Evolutionary conservation across 2,113 vertebrate genomes (phyloP), one percentile per base, ranked within the genome.

Genomic region (Calidris pugnax): DNA sequence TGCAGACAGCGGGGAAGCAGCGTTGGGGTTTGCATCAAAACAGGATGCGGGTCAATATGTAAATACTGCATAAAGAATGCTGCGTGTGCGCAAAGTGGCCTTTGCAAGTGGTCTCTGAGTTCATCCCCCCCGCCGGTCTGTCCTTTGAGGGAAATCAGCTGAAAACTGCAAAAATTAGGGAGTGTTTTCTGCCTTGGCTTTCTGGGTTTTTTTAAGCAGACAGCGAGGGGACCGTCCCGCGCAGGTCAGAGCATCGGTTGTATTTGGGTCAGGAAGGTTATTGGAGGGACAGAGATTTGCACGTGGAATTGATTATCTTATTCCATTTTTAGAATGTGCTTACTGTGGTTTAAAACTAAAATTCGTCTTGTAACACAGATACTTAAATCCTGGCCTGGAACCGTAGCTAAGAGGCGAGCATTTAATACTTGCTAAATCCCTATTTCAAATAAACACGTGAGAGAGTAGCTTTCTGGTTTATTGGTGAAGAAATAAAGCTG

Each of bases 191-290:
- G 11, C 72, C 78, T 90, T 96, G 75, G 87, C 47, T 91, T 93
- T 89, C 77, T 77, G 77, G 59, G 57, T 85, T 93, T 95, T 81
- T 97, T 97, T 62, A 94, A 97, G 97, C 93, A 92, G 90, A 93
- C 63, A 92, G 90, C 23, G 28, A 90, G 81, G 35, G 50, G 90
- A 93, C 51, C 43, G 69, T 97, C 97, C 98, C 87, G 85, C 91
- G 45, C 37, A 14, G 80, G 94, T 95, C 92, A 91, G 80, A 93
- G 63, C 57, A n/a, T 87, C 68, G 57, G 95, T 90, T 97, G 95
- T 97, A 96, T 97, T 97, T 94, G 96, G 98, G 98, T 99, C 98
- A 98, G 97, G 97, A 98, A 96, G 98, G 98, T 98, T 98, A 90
- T 63, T 30, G 55, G 96, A 62, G 69, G 97, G 96, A 88, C 97